phyloP scores from a whole-genome alignment of 2,888 invertebrate genomes.

The Apotomis capreana region DNA sequence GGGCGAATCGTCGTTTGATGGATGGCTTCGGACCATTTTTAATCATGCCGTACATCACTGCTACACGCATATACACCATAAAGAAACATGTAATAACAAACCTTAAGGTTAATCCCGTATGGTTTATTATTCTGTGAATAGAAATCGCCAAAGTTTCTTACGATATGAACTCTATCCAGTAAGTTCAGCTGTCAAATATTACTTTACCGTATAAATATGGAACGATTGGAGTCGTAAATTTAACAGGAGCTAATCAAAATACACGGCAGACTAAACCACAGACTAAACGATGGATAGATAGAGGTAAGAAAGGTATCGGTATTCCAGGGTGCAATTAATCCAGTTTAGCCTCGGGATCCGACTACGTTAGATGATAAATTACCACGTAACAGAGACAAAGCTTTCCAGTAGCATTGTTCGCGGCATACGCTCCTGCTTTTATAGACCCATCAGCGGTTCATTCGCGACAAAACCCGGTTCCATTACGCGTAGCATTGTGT shows the following conservation, averaged over 20 bases:
- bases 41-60: slow-evolving; percentile 60
- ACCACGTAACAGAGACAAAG: slow-evolving; percentile 62
- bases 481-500: slow-evolving; percentile 71
- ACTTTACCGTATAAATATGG: slow-evolving; percentile 53
- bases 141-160: slow-evolving; percentile 8
- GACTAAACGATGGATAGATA: not conserved
- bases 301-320: slow-evolving; percentile 15
- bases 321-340: slow-evolving; percentile 38
- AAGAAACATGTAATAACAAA: not conserved
- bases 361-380: slow-evolving; percentile 60
- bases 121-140: not conserved
- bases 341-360: slow-evolving; percentile 40
- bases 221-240: slow-evolving; percentile 42
- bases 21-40: slow-evolving; percentile 76
- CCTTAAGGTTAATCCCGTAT: not conserved
- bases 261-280: not conserved
- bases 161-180: slow-evolving; percentile 45
- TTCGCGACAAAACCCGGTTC: slow-evolving; percentile 69
- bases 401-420: slow-evolving; percentile 58
- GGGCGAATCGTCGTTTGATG: slow-evolving; percentile 74
- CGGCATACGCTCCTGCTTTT: slow-evolving; percentile 52
- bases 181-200: slow-evolving; percentile 61
- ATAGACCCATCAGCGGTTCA: slow-evolving; percentile 58
- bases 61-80: slow-evolving; percentile 43
- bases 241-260: slow-evolving; percentile 30